These are phyloP conservation scores for Oncopodura yosiiana DNA, from an alignment of 1,140 invertebrate species.

Conservation along the genomic window DNA sequence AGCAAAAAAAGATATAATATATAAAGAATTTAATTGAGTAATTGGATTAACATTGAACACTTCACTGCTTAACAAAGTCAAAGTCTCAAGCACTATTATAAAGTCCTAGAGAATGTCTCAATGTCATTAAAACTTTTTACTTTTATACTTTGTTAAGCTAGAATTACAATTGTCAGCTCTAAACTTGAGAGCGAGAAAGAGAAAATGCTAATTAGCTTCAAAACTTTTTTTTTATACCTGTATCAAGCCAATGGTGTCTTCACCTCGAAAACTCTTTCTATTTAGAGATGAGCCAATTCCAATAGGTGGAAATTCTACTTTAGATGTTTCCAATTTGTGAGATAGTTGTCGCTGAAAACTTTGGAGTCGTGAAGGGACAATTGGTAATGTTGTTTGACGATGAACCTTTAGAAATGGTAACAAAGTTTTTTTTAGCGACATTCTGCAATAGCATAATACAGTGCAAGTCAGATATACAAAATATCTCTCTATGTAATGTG, in stretches of 20 bases:
- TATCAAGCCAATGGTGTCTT: slow-evolving; percentile 49
- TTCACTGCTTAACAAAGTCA: background rate
- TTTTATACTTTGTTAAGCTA: no score
- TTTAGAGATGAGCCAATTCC: slow-evolving; percentile 44
- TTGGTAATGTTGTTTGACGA: slow-evolving; percentile 67
- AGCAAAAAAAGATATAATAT: slow-evolving; percentile 37
- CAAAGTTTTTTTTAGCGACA: no score
- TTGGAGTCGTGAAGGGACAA: slow-evolving; percentile 65
- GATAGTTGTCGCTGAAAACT: slow-evolving; percentile 42
- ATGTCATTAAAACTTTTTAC: no score
- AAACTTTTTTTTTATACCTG: slow-evolving; percentile 45
- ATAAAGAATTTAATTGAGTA: no score
- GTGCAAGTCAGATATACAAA: no score
- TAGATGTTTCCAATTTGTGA: slow-evolving; percentile 11
- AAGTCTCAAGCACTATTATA: no score
- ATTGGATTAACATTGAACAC: background rate
- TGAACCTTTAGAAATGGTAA: no score
- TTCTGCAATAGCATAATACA: no score
- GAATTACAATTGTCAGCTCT: background rate
- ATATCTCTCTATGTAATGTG: no score
- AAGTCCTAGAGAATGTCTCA: no score
- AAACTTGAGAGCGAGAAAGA: background rate
- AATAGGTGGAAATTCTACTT: background rate
- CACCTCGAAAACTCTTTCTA: slow-evolving; percentile 48
- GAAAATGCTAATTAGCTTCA: background rate